These are phyloP conservation scores for Podarcis siculus DNA, from an alignment of 2,797 vertebrate genomes.

Conservation along the genomic window DNA sequence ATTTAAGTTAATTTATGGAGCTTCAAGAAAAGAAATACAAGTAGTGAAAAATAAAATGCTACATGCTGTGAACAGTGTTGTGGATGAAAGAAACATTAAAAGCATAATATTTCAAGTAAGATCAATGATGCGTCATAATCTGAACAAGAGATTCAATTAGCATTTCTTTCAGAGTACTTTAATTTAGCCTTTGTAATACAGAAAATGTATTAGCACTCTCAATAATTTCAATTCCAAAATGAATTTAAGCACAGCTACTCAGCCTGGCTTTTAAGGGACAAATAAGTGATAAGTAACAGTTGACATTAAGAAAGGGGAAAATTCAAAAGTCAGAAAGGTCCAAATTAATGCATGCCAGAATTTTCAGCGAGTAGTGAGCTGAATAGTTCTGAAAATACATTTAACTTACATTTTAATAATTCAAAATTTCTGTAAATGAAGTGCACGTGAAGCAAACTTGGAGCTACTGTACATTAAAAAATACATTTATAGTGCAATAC, in stretches of 20 bases:
- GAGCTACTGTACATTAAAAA: neutral
- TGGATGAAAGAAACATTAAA: conserved; percentile 73
- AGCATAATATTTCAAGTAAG: conserved; percentile 71
- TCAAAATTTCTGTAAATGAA: neutral
- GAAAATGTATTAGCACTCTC: conserved; percentile 40
- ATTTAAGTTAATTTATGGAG: conserved; percentile 72
- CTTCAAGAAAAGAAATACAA: conserved; percentile 70
- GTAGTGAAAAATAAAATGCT: conserved; percentile 71
- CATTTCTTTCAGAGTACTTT: conserved; percentile 59
- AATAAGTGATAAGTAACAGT: conserved; percentile 5
- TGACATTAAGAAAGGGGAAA: neutral
- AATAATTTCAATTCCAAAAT: conserved; percentile 47
- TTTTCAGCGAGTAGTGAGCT: neutral
- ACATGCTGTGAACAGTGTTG: conserved; percentile 68
- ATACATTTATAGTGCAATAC: neutral
- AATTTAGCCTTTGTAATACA: conserved; percentile 46
- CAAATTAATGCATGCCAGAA: conserved; percentile 15
- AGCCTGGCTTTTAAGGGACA: conserved; percentile 19
- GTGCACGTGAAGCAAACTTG: neutral
- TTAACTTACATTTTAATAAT: neutral
- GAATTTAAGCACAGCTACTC: conserved; percentile 35
- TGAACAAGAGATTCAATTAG: conserved; percentile 75
- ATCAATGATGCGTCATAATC: conserved; percentile 71
- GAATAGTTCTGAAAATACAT: neutral
- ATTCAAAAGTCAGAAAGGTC: neutral